Evolutionary conservation across 2,113 vertebrate genomes (phyloP).

Genomic region (Eolophus roseicapilla): DNA sequence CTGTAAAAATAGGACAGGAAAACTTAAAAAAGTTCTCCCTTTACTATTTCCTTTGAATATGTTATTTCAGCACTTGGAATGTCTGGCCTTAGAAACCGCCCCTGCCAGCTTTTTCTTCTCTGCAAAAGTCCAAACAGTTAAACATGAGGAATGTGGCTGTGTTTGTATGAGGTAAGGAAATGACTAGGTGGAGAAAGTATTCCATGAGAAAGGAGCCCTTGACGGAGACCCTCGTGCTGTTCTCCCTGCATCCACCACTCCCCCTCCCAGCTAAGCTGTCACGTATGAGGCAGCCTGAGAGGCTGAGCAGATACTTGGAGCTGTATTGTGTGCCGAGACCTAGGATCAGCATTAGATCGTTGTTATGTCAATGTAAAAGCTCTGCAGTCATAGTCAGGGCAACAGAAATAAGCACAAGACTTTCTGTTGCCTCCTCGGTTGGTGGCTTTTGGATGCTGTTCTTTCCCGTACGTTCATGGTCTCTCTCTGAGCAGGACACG

Average conservation of each 20-base stretch:
- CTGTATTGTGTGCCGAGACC: not conserved
- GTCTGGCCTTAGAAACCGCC: constrained; percentile 32
- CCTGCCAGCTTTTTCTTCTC: constrained; percentile 33
- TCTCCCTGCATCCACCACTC: not conserved
- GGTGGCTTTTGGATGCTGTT: not conserved
- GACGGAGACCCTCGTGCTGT: not conserved
- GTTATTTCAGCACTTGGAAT: constrained; percentile 56
- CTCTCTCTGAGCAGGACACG: not conserved
- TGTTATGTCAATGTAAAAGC: not conserved
- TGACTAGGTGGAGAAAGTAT: constrained; percentile 55
- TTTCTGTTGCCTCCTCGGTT: not conserved
- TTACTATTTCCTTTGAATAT: constrained; percentile 40
- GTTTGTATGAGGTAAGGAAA: constrained; percentile 51
- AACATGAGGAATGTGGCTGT: constrained; percentile 49
- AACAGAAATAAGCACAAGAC: not conserved
- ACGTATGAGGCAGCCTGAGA: not conserved
- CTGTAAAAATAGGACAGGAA: constrained; percentile 56
- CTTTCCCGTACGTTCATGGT: accelerated
- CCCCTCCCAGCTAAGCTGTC: not conserved
- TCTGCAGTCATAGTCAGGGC: not conserved
- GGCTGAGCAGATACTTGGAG: not conserved
- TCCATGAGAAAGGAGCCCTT: constrained; percentile 38
- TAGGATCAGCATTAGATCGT: not conserved
- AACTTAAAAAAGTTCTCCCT: constrained; percentile 5
- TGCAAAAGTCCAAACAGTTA: constrained; percentile 43